A percentile compares a stretch with the other conserved stretches of the same genome.
Conservation (phyloP, 2,113 vertebrate genomes). For the Microcebus ravelobensis region DNA sequence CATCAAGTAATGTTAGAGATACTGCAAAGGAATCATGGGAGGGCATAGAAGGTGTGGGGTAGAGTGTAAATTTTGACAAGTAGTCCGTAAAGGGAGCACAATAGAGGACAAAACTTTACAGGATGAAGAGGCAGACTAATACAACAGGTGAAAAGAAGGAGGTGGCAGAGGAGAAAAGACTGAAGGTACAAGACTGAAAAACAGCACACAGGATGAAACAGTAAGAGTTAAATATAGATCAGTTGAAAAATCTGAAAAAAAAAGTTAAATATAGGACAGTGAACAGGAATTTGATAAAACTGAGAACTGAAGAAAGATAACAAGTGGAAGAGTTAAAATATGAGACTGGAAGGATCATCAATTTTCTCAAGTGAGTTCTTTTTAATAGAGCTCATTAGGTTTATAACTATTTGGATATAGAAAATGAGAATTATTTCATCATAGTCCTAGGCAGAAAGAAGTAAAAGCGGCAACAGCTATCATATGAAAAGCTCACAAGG, state of each 20-base stretch:
- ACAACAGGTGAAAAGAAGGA: not conserved
- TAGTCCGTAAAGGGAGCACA: not conserved
- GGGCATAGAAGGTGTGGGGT: not conserved
- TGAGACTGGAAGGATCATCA: not conserved
- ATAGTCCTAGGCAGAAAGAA: not conserved
- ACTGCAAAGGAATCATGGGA: not conserved
- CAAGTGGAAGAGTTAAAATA: not conserved
- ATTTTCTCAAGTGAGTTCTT: not conserved
- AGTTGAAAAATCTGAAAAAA: too few relatives aligned
- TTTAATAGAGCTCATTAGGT: not conserved
- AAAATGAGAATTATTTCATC: not conserved
- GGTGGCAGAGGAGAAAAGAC: not conserved
- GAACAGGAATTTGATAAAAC: not conserved
- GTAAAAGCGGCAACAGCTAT: not conserved
- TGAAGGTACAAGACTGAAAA: not conserved
- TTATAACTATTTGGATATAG: not conserved
- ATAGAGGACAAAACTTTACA: not conserved
- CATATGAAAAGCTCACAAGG: not conserved
- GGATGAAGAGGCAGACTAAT: not conserved
- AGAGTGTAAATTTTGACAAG: not conserved
- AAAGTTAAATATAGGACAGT: not conserved
- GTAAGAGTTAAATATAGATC: not conserved
- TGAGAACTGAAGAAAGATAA: not conserved
- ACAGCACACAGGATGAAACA: not conserved
- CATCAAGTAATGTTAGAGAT: not conserved